Conservation (phyloP, 2,113 vertebrate genomes). For the Mugil cephalus region DNA sequence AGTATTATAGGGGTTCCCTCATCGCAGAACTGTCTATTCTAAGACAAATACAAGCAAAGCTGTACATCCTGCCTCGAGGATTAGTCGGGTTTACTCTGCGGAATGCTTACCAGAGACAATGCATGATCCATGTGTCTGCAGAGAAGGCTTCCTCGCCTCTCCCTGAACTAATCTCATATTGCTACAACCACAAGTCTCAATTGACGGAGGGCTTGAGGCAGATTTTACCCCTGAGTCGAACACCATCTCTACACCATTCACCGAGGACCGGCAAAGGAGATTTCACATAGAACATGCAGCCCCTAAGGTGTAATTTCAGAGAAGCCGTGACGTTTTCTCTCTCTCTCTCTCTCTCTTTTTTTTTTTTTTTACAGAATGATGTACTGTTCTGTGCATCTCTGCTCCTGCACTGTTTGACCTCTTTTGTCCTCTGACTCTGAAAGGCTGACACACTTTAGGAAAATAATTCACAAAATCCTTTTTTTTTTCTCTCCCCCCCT, state of each 20-base stretch:
- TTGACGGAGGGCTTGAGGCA: conserved; percentile 50
- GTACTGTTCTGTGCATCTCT: conserved; percentile 33
- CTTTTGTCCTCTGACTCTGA: conserved; percentile 56
- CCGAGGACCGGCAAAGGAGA: conserved; percentile 53
- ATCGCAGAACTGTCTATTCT: conserved; percentile 37
- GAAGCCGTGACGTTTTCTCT: conserved; percentile 9
- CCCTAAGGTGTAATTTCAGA: conserved; percentile 57
- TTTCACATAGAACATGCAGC: conserved; percentile 37
- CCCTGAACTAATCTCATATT: conserved; percentile 67
- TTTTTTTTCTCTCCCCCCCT: neutral
- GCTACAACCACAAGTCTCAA: conserved; percentile 58
- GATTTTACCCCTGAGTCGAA: conserved; percentile 43
- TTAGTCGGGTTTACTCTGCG: conserved; percentile 50
- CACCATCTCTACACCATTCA: conserved; percentile 36
- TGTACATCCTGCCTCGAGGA: conserved; percentile 47
- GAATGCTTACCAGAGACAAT: conserved; percentile 62
- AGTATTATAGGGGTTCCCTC: conserved; percentile 17
- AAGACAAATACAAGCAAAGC: conserved; percentile 52
- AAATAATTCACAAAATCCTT: conserved; percentile 62
- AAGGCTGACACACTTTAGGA: conserved; percentile 56
- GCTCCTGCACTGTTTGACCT: conserved; percentile 65
- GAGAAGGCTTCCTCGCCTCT: conserved; percentile 52
- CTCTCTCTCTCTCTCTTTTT: neutral
- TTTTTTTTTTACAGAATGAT: conserved; percentile 30
- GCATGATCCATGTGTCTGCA: conserved; percentile 39